Percentiles rank a stretch among this genome's conserved stretches.
phyloP scores from a whole-genome alignment of 2,797 vertebrate genomes.

The Garrulus glandarius region DNA sequence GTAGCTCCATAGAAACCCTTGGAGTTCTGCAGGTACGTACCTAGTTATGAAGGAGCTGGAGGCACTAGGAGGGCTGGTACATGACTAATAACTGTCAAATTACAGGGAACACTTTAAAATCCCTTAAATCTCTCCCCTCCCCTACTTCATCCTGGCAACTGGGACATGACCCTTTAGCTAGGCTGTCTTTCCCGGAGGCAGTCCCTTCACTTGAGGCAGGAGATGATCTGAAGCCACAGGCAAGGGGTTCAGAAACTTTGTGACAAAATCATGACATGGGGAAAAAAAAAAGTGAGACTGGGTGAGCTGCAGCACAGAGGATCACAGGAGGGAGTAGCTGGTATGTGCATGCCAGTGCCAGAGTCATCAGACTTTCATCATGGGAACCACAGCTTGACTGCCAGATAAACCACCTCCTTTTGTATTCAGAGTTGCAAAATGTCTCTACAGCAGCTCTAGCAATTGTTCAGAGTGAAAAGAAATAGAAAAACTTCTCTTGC shows the following conservation, averaged over 20 bases:
- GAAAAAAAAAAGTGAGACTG: background rate
- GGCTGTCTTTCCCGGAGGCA: background rate
- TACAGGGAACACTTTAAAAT: background rate
- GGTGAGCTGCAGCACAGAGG: background rate
- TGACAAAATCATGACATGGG: background rate
- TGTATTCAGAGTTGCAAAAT: background rate
- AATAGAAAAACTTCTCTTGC: background rate
- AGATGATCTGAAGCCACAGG: background rate
- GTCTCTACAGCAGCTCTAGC: background rate
- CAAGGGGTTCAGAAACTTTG: background rate
- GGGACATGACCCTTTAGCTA: background rate
- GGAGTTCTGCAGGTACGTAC: background rate
- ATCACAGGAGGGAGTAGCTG: background rate
- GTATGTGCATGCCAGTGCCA: background rate
- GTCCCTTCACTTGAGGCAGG: background rate
- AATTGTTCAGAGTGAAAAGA: background rate
- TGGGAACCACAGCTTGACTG: background rate
- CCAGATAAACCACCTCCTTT: background rate
- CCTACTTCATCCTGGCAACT: background rate
- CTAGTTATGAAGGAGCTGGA: background rate
- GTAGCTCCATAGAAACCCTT: background rate
- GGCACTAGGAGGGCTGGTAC: background rate
- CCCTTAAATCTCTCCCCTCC: background rate
- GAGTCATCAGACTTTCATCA: background rate
- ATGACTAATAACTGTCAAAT: background rate